Evolutionary conservation across 2,113 vertebrate species (phyloP), one percentile per base, ranked within the genome.

Genomic region (Heterotis niloticus): DNA sequence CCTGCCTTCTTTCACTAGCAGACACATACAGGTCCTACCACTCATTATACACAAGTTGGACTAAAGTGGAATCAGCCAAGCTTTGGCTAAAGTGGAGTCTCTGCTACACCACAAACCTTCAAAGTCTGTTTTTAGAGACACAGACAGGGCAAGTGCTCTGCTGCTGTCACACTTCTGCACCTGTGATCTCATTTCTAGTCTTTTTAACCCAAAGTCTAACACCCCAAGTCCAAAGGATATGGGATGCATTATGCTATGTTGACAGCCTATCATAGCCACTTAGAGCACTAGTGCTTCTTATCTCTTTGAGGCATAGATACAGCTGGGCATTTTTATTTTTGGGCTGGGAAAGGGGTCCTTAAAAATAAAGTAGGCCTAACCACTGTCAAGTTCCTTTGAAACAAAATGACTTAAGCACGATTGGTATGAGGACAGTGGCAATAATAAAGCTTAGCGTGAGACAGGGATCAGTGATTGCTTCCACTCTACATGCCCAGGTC

Each of bases 221-320:
- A n/a, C 54, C 51, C 60, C 56, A 59, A 24, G 66, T 20, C 20
- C 57, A 54, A 24, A 44, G 23, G 52, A 72, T 78, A 34, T n/a
- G 28, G 67, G 65, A 52, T 60, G 52, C 34, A 57, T 69, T 78
- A 78, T 18, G 56, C 67, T 78, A 78, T 66, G 66, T 60, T 59
- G 70, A 70, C 54, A 54, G 67, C 54, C n/a, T 44, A 78, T 78
- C 62, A 78, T 78, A 78, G 60, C 34, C 67, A 71, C 20, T 34
- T 71, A 70, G 57, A 78, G 60, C 26, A 78, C 29, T 57, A 78
- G 14, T 59, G 56, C 77, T 78, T 78, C 54, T 78, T 68, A 78
- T 62, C 66, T 71, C 17, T 62, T 60, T 62, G 66, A 56, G 77
- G 66, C 62, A 60, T 54, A 67, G 77, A 60, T 59, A 78, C 57